These are phyloP conservation scores for Rhadina sibilatrix DNA, from an alignment of 2,113 vertebrate species.

Conservation along the genomic window DNA sequence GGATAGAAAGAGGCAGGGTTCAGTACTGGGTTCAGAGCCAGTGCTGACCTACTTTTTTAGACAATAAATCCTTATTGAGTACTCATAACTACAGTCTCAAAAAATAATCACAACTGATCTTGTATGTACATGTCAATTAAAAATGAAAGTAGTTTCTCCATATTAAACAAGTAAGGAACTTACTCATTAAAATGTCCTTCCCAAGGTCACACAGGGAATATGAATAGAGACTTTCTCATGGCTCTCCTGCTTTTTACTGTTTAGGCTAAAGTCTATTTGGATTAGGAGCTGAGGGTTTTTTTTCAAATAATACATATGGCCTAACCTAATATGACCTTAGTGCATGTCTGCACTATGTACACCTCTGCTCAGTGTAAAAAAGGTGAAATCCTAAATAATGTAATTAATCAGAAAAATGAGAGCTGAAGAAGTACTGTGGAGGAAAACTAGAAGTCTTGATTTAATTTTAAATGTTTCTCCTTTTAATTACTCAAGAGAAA, in stretches of 20 bases:
- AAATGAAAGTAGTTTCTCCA: background rate
- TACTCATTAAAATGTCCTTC: background rate
- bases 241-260: background rate
- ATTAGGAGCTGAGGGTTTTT: background rate
- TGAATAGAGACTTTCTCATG: background rate
- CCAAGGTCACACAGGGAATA: background rate
- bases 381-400: background rate
- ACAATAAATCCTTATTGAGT: background rate
- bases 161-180: background rate
- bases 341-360: background rate
- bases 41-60: background rate
- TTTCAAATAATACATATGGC: background rate
- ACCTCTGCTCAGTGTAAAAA: background rate
- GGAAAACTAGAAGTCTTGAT: background rate
- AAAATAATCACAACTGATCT: background rate
- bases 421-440: background rate
- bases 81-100: background rate
- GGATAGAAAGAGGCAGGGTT: background rate
- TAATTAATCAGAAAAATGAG: background rate
- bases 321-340: background rate
- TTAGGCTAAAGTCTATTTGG: background rate
- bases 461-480: background rate
- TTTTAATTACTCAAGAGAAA: slow-evolving; percentile 4
- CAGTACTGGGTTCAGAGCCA: background rate
- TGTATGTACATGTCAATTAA: background rate